These are phyloP conservation scores for Pagrus major DNA, from an alignment of 2,113 vertebrate species.

Conservation along the genomic window DNA sequence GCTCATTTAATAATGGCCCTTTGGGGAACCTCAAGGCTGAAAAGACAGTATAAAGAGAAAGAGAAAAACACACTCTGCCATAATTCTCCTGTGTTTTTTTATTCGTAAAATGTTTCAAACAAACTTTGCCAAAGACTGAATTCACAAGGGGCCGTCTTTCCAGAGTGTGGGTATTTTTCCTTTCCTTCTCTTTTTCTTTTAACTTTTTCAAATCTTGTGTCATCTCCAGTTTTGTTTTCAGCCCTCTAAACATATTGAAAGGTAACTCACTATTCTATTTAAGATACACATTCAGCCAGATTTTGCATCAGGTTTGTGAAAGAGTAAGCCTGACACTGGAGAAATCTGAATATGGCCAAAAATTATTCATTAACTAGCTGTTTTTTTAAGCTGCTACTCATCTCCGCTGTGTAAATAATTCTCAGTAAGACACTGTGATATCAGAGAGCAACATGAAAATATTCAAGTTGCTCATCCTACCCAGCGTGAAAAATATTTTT, in stretches of 20 bases:
- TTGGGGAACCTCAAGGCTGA: constrained; percentile 1
- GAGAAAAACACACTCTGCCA: background rate
- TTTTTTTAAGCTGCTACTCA: background rate
- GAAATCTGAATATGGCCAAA: constrained; percentile 6
- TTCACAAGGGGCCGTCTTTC: constrained; percentile 12
- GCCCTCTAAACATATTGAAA: constrained; percentile 26
- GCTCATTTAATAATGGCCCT: constrained; percentile 11
- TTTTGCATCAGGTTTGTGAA: constrained; percentile 1
- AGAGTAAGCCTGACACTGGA: background rate
- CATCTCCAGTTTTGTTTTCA: constrained; percentile 10
- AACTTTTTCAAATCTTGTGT: background rate
- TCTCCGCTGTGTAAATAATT: constrained; percentile 12
- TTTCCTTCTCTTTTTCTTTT: background rate
- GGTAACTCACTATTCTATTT: background rate
- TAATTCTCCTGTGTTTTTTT: background rate
- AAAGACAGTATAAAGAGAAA: background rate
- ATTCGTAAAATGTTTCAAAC: constrained; percentile 2
- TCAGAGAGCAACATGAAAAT: background rate
- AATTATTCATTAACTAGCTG: constrained; percentile 20
- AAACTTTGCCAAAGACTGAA: constrained; percentile 2
- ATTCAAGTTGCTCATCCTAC: constrained; percentile 24
- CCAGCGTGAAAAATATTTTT: constrained; percentile 3
- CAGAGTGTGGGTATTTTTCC: background rate
- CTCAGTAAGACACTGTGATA: background rate
- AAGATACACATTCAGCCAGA: background rate